These are phyloP conservation scores for Dolichotis patagonum DNA, from an alignment of 2,113 vertebrate genomes.

Conservation along the genomic window DNA sequence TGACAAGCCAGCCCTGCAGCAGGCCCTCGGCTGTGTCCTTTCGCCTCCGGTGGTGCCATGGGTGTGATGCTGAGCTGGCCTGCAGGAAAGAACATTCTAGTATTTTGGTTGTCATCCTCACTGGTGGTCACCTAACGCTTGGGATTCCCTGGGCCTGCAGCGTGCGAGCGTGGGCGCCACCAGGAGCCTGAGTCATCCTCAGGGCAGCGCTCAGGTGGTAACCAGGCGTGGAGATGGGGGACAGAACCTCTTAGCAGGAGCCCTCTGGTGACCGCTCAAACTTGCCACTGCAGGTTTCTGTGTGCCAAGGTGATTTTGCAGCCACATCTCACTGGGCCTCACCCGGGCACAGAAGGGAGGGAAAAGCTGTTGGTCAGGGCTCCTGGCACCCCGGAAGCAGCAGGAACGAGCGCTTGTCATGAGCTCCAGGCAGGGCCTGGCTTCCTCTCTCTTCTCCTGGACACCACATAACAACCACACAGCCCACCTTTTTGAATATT, in stretches of 20 bases:
- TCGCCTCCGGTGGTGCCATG: no score
- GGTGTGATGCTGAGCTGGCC: not conserved
- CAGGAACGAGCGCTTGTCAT: rapidly evolving
- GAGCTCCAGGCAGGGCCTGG: not conserved
- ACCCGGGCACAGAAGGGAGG: rapidly evolving
- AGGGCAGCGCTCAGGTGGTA: no score
- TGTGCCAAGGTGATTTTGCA: not conserved
- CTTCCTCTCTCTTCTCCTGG: not conserved
- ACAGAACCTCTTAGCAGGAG: not conserved
- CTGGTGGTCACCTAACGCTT: not conserved
- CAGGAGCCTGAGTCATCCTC: not conserved
- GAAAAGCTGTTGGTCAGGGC: not conserved
- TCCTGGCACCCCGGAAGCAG: not conserved
- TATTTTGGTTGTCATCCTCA: not conserved
- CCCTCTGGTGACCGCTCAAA: not conserved
- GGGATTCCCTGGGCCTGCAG: not conserved
- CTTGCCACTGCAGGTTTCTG: not conserved
- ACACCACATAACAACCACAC: not conserved
- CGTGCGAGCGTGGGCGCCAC: no score
- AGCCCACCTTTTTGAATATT: not conserved
- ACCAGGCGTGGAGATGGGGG: not conserved
- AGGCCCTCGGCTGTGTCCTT: not conserved
- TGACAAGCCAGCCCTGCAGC: not conserved
- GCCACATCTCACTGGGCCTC: not conserved
- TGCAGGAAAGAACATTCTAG: not conserved